Conservation (phyloP, 1,140 invertebrate genomes). For the Neuroterus valhalla region DNA sequence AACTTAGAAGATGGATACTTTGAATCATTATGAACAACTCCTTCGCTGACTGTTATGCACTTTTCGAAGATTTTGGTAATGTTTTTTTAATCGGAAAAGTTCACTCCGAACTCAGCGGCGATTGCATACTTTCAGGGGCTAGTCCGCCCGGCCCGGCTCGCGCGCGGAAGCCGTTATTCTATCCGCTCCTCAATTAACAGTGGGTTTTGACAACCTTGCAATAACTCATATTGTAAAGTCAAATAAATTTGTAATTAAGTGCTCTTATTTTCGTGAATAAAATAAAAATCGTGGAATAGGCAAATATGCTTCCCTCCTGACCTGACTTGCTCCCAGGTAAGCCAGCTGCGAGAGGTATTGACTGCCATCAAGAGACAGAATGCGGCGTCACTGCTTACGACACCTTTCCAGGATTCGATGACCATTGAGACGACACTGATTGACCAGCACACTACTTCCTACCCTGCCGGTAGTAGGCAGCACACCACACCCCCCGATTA, state of each 20-base stretch:
- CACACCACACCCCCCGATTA: conserved; percentile 74
- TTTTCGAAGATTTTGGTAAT: no score
- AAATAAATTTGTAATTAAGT: neutral
- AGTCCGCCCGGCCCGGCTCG: no score
- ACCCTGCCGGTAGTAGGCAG: conserved; percentile 73
- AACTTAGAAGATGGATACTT: no score
- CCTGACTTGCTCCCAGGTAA: conserved; percentile 74
- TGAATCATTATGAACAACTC: no score
- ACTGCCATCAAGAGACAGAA: conserved; percentile 72
- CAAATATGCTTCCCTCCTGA: conserved; percentile 62
- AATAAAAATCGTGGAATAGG: neutral
- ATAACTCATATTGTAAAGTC: no score
- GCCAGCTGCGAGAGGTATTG: conserved; percentile 74
- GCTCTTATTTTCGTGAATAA: neutral
- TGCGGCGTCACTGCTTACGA: conserved; percentile 66
- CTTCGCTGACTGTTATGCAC: no score
- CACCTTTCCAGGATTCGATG: conserved; percentile 70
- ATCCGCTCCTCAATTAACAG: no score
- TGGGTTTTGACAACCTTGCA: no score
- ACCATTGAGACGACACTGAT: conserved; percentile 74
- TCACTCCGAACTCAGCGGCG: no score
- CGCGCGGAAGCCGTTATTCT: no score
- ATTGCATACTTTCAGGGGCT: no score
- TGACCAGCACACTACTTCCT: conserved; percentile 73
- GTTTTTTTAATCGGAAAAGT: no score